Evolutionary conservation across 2,888 invertebrate genomes (phyloP), one percentile per base, ranked within the genome.

Genomic region (Siphlonurus alternatus): DNA sequence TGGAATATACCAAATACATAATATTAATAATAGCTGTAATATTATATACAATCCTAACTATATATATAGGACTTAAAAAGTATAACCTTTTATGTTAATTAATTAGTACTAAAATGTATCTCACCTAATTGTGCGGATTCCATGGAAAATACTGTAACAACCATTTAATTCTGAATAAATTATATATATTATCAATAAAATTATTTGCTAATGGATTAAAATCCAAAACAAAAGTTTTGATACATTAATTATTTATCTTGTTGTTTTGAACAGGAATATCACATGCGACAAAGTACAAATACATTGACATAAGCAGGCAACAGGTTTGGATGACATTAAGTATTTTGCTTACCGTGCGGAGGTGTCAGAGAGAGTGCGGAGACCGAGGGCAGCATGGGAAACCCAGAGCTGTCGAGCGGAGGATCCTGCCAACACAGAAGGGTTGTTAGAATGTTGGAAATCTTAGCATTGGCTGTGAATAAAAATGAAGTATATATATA

Each of bases 351-450:
- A 72, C 78, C 76, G 79, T 91, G 90, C 65, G 90, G 89, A 71
- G 90, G 88, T 69, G 90, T 89, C 73, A 91, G 79, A 53, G 89
- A 83, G 69, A 91, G 78, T 65, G 88, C 87, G 66, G 87, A 83
- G 69, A 87, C 82, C 54, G 87, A 84, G 61, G 86, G 82, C 78
- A 87, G 84, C 65, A 85, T 86, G 68, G 87, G 86, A 78, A 86
- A 88, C 74, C 83, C 82, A 5, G 73, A 69, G 62, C 70, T 72
- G n/a, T 56, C 56, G 5, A 56, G 22, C 5, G n/a, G 56, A n/a
- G 56, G 19, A n/a, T 56, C 56, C 56, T 56, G 56, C n/a, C 7
- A 56, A 10, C 7, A 63, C 24, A 51, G 15, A 22, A 7, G 18
- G 1, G 23, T 51, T 2, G 22, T 61, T 61, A 51, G 51, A 20